Conservation (phyloP, 2,888 invertebrate species). For the Trichacis sp. region DNA sequence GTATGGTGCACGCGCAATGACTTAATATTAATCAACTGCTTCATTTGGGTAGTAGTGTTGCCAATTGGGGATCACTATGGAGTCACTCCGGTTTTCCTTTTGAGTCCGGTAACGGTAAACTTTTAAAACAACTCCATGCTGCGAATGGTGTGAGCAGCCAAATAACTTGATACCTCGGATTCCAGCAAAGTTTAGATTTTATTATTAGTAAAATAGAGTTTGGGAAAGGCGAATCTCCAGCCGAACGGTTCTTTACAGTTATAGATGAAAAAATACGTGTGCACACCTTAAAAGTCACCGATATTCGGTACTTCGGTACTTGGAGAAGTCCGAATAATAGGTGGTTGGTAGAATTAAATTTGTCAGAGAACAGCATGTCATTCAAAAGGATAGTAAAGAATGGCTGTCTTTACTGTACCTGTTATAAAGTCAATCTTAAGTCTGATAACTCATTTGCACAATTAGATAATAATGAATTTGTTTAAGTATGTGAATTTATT, state of each 20-base stretch:
- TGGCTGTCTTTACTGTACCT: conserved; percentile 15
- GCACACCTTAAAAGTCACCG: conserved; percentile 2
- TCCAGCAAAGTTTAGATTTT: conserved; percentile 11
- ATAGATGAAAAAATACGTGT: conserved; percentile 10
- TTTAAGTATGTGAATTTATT: conserved; percentile 13
- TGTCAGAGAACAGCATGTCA: neutral
- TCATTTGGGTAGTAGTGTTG: conserved; percentile 13
- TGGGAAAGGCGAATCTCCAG: conserved; percentile 1
- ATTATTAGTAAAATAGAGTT: conserved; percentile 12
- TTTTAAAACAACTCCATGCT: conserved; percentile 17
- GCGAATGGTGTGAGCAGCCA: conserved; percentile 27
- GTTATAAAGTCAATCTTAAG: conserved; percentile 10
- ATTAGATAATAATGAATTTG: conserved; percentile 5
- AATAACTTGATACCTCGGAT: conserved; percentile 10
- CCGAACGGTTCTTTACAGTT: conserved; percentile 9
- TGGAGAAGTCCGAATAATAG: neutral
- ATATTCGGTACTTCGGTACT: conserved; percentile 12
- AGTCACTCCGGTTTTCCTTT: conserved; percentile 18
- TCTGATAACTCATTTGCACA: conserved; percentile 18
- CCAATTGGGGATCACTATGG: conserved; percentile 19
- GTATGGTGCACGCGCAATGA: conserved; percentile 11
- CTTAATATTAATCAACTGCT: conserved; percentile 16
- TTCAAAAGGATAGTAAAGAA: conserved; percentile 13
- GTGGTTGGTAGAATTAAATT: conserved; percentile 10
- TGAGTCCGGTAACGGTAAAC: conserved; percentile 18